Evolutionary conservation across 2,113 vertebrate genomes (phyloP).

Genomic region (Rhinichthys klamathensis): DNA sequence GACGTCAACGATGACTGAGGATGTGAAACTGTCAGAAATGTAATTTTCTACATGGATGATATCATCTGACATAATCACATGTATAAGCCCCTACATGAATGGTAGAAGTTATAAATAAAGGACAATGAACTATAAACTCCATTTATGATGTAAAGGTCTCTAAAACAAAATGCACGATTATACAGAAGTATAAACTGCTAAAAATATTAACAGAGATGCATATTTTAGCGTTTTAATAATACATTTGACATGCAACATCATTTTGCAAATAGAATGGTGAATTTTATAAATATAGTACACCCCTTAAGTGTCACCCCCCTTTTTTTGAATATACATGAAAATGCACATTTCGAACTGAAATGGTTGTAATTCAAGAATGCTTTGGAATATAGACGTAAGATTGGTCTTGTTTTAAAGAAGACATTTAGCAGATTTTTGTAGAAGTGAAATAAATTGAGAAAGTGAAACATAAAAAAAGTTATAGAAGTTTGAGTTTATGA

Average conservation of each 20-base stretch:
- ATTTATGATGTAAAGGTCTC: neutral
- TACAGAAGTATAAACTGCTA: neutral
- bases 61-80: neutral
- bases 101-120: neutral
- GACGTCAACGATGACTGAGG: neutral
- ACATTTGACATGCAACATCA: neutral
- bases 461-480: no score
- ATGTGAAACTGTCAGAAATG: constrained; percentile 1
- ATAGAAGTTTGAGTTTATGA: no score
- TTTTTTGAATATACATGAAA: no score
- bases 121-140: neutral
- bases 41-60: neutral
- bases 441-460: no score
- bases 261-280: neutral
- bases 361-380: no score
- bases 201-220: no score
- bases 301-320: no score
- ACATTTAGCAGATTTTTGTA: no score
- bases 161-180: neutral
- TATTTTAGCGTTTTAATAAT: neutral
- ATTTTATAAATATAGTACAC: no score
- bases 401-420: no score
- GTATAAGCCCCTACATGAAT: neutral
- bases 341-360: no score
- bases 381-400: no score